Evolutionary conservation across 2,113 vertebrate species (phyloP), one percentile per base, ranked within the genome.

Genomic region (Hypomesus transpacificus): DNA sequence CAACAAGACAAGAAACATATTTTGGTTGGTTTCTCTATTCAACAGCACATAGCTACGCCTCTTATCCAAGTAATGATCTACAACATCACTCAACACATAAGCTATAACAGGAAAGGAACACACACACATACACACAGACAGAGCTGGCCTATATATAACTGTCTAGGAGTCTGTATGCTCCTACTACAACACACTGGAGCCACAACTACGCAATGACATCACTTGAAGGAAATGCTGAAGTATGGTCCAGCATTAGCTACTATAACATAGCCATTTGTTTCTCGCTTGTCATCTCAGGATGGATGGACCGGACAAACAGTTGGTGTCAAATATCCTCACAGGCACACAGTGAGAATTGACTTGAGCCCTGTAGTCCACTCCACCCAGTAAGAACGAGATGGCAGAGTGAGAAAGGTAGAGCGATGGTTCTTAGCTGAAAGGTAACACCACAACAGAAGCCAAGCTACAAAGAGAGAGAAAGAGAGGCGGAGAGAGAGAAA

Each of bases 381-480:
- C 21, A n/a, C 51, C 28, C 59, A 75, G 26, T 53, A 31, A 28
- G n/a, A 14, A 24, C 24, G 39, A 20, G 18, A 62, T 64, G 39
- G 21, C 18, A 13, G 53, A 59, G 57, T 0, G 63, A 65, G 63
- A 50, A 65, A 50, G 63, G 21, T 21, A 46, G 1, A 17, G 39
- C 51, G 9, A 13, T 18, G 26, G 4, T 20, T 18, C 4, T 62
- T 26, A 34, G 39, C 8, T 56, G 22, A 61, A 22, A 46, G 20
- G 34, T 34, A 65, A 60, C 62, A 63, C 63, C 54, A 54, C 3
- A n/a, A 31, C 20, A 56, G 51, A 62, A 59, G 57, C 60, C 4
- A 18, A 57, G 18, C 63, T 46, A 72, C 53, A 71, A 71, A 56
- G 14, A 52, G 62, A 52, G 22, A 22, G 62, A 58, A 50, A 18